Percentiles rank a stretch among this genome's conserved stretches.
These are phyloP conservation scores for Ceratoteleas bidentatus DNA, from an alignment of 1,140 invertebrate species.

Conservation along the genomic window DNA sequence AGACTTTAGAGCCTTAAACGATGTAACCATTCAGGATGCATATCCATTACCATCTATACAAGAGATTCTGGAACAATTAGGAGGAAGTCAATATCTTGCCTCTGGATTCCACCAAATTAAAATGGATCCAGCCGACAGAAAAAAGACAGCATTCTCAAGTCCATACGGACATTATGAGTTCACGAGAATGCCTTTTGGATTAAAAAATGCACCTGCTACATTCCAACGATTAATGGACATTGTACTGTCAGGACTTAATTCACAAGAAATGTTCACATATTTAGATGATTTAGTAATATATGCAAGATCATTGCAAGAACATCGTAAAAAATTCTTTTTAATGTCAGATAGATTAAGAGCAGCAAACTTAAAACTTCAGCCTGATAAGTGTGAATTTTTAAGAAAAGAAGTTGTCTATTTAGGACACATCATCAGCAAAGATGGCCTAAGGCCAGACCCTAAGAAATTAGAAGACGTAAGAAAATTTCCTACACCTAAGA, in stretches of 20 bases:
- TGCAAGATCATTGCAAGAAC: not conserved
- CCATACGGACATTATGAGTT: not conserved
- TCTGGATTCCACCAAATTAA: not conserved
- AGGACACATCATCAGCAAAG: not conserved
- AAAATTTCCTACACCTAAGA: not conserved
- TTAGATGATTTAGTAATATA: constrained; percentile 5
- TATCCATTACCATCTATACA: no score
- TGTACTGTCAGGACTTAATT: not conserved
- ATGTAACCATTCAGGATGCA: no score
- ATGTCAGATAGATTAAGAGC: not conserved
- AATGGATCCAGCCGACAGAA: constrained; percentile 6
- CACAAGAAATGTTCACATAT: not conserved
- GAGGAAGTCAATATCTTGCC: no score
- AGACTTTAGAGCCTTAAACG: no score
- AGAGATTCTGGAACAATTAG: no score
- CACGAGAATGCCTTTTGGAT: not conserved
- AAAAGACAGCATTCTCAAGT: no score
- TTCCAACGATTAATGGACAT: constrained; percentile 6
- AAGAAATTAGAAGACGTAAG: constrained; percentile 3
- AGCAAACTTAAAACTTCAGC: not conserved
- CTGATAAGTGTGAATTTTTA: constrained; percentile 12
- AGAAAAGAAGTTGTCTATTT: not conserved
- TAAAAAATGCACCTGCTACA: not conserved
- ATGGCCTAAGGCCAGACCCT: not conserved
- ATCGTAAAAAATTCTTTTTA: not conserved